Percentiles rank a stretch among this genome's conserved stretches.
Conservation (phyloP, 1,140 invertebrate genomes). For the Maconellicoccus hirsutus region DNA sequence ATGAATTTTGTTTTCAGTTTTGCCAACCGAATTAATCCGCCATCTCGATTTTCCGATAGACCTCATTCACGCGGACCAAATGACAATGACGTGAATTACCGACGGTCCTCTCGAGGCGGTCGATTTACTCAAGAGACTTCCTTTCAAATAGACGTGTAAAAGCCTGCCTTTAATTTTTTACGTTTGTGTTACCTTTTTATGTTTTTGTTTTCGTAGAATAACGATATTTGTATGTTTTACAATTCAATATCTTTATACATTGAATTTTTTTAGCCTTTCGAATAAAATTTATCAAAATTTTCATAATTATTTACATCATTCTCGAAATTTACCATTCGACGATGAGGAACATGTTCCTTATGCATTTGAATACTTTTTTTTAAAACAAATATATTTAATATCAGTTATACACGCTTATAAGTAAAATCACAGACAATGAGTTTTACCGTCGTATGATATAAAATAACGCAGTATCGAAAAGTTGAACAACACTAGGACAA, state of each 20-base stretch:
- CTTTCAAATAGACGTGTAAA: conserved; percentile 35
- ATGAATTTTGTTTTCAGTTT: conserved; percentile 36
- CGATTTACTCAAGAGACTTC: conserved; percentile 32
- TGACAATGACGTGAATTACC: conserved; percentile 40
- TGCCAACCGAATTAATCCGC: conserved; percentile 45
- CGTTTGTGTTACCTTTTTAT: conserved; percentile 16
- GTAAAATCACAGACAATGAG: neutral
- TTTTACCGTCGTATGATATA: neutral
- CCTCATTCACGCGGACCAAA: conserved; percentile 42
- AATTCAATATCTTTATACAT: neutral
- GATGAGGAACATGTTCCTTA: too few relatives aligned
- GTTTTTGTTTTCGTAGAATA: neutral
- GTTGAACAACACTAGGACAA: neutral
- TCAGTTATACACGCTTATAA: neutral
- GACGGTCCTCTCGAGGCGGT: conserved; percentile 29
- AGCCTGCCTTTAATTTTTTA: conserved; percentile 19
- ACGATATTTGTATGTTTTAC: neutral
- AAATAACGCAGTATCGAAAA: neutral
- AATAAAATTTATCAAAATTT: neutral
- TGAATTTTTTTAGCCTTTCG: conserved; percentile 11
- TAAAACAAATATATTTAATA: neutral
- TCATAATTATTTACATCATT: neutral
- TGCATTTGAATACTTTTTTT: neutral
- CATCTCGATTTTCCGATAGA: conserved; percentile 42
- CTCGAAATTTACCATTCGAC: too few relatives aligned